Conservation (phyloP, 1,140 invertebrate species). For the Drosophila nikananu region DNA sequence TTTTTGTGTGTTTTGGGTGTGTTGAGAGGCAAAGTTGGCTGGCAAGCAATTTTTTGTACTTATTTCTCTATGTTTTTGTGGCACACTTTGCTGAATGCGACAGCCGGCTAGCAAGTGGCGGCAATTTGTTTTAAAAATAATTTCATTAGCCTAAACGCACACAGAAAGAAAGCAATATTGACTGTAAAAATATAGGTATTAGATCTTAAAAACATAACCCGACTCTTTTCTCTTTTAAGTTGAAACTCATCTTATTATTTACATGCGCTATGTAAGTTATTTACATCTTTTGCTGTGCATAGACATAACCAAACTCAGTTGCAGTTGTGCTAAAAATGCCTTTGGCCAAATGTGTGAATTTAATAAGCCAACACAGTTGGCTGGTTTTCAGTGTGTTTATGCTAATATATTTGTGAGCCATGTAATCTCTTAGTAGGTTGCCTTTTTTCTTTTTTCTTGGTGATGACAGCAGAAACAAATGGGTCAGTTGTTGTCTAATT, state of each 20-base stretch:
- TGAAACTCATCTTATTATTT: background rate
- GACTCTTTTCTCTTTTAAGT: background rate
- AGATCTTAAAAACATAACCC: too few relatives aligned
- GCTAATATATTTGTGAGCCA: slow-evolving; percentile 29
- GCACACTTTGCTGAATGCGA: slow-evolving; percentile 64
- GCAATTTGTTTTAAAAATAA: slow-evolving; percentile 78
- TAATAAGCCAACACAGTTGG: slow-evolving; percentile 51
- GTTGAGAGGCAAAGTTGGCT: slow-evolving; percentile 8
- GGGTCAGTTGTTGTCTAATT: slow-evolving; percentile 59
- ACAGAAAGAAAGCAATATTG: slow-evolving; percentile 15
- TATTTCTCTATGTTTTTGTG: slow-evolving; percentile 43
- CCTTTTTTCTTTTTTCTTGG: slow-evolving; percentile 12
- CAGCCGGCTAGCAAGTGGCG: slow-evolving; percentile 60
- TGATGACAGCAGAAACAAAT: slow-evolving; percentile 25
- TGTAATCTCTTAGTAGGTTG: slow-evolving; percentile 26
- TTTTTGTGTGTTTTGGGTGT: slow-evolving; percentile 18
- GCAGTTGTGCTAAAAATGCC: slow-evolving; percentile 13
- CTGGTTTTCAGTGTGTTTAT: slow-evolving; percentile 39
- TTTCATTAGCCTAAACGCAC: slow-evolving; percentile 45
- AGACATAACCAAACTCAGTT: background rate
- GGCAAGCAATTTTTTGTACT: slow-evolving; percentile 10
- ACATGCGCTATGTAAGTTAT: too few relatives aligned
- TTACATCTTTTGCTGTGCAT: background rate
- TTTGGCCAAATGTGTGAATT: slow-evolving; percentile 55
- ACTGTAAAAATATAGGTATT: background rate